These are phyloP conservation scores for Coenonympha glycerion DNA, from an alignment of 2,888 invertebrate genomes.

Conservation along the genomic window DNA sequence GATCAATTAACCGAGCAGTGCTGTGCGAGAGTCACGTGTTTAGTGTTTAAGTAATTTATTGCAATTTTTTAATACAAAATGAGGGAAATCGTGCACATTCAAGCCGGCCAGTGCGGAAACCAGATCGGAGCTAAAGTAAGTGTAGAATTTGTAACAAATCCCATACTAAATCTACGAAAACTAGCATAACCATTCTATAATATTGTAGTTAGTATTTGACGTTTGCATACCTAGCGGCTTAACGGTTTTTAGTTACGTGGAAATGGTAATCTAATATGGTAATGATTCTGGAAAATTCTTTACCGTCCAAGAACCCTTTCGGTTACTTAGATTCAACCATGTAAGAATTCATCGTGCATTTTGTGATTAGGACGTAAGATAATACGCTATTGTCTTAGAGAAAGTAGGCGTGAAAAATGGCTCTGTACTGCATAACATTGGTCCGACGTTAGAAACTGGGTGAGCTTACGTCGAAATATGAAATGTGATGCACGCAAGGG, in stretches of 20 bases:
- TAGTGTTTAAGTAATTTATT: conserved; percentile 65
- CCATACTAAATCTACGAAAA: conserved; percentile 3
- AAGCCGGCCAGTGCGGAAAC: conserved; percentile 90
- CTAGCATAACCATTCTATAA: neutral
- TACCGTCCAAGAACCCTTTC: neutral
- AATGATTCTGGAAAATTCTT: conserved; percentile 16
- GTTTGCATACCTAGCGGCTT: conserved; percentile 1
- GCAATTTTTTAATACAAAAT: conserved; percentile 73
- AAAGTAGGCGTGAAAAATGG: conserved; percentile 13
- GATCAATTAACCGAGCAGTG: conserved; percentile 67
- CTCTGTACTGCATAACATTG: conserved; percentile 22
- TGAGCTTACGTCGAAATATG: conserved; percentile 11
- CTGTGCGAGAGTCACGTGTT: conserved; percentile 64
- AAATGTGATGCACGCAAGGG: conserved; percentile 11
- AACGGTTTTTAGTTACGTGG: conserved; percentile 9
- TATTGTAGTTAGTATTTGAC: neutral
- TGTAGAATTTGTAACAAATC: conserved; percentile 13
- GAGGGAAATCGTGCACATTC: conserved; percentile 90
- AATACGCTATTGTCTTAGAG: conserved; percentile 1
- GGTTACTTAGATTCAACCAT: neutral
- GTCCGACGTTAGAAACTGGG: conserved; percentile 22
- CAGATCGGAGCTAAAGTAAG: conserved; percentile 82
- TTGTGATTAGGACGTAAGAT: neutral
- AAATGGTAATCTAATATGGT: conserved; percentile 3
- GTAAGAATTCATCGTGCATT: neutral